Evolutionary conservation across 1,140 invertebrate genomes (phyloP).

Genomic region (Melipona quadrifasciata): DNA sequence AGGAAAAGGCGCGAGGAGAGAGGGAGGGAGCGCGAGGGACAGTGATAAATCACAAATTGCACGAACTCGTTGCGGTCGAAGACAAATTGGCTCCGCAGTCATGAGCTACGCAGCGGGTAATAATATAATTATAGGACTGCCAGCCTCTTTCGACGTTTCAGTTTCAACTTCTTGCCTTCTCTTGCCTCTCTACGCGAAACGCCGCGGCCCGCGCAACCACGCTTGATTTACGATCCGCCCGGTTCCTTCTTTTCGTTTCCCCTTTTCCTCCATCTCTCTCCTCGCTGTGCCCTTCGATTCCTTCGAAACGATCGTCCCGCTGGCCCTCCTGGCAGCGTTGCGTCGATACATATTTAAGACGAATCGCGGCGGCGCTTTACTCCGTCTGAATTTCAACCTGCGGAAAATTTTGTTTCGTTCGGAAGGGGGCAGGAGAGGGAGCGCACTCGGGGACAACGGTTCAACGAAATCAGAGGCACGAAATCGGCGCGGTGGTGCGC

Average conservation of each 20-base stretch:
- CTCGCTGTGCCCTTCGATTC: not conserved
- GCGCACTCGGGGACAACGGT: not conserved
- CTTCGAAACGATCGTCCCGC: not conserved
- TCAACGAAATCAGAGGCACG: not conserved
- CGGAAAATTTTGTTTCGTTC: too few relatives aligned
- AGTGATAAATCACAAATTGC: constrained; percentile 79
- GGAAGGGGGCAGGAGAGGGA: not conserved
- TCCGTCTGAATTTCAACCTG: too few relatives aligned
- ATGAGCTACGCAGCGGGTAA: constrained; percentile 76
- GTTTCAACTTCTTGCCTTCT: constrained; percentile 71
- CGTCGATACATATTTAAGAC: not conserved
- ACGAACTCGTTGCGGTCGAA: constrained; percentile 73
- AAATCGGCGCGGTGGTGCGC: not conserved
- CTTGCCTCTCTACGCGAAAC: constrained; percentile 42
- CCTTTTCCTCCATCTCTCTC: not conserved
- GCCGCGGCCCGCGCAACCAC: constrained; percentile 41
- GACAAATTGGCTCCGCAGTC: constrained; percentile 77
- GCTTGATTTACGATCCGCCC: constrained; percentile 65
- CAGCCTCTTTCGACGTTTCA: constrained; percentile 70
- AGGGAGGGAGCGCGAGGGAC: constrained; percentile 30
- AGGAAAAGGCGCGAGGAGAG: constrained; percentile 22
- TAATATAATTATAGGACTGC: constrained; percentile 80
- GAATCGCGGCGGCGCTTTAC: too few relatives aligned
- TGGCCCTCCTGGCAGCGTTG: too few relatives aligned
- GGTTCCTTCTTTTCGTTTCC: constrained; percentile 55